phyloP scores from a whole-genome alignment of 1,140 invertebrate species.

The Ladona fulva region DNA sequence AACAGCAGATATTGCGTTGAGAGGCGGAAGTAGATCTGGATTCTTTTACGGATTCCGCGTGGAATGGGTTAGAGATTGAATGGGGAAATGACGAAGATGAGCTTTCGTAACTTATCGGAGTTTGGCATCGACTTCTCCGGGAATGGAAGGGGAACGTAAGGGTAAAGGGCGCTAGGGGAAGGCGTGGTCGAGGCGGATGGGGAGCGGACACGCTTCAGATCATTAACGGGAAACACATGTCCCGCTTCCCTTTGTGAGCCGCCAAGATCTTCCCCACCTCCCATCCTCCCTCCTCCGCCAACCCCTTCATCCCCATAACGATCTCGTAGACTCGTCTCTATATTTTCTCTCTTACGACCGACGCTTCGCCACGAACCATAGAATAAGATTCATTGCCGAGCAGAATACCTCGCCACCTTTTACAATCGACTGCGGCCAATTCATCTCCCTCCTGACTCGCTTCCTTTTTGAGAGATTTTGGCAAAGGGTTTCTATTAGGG shows the following conservation, averaged over 20 bases:
- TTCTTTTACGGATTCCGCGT: neutral
- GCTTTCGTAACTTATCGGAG: neutral
- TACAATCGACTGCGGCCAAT: neutral
- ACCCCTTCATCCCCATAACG: neutral
- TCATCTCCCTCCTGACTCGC: too few relatives aligned
- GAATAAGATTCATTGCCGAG: neutral
- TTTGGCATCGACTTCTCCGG: neutral
- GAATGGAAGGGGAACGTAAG: neutral
- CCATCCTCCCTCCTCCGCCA: neutral
- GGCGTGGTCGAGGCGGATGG: neutral
- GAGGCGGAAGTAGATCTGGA: too few relatives aligned
- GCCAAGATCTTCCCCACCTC: neutral
- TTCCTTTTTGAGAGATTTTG: too few relatives aligned
- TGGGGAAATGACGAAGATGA: neutral
- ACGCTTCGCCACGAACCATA: neutral
- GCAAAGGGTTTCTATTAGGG: too few relatives aligned
- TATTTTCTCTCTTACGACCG: neutral
- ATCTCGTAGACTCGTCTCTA: neutral
- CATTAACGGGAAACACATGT: slow-evolving; percentile 9
- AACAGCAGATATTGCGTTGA: too few relatives aligned
- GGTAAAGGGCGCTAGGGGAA: neutral
- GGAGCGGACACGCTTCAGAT: neutral
- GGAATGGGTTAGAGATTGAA: neutral
- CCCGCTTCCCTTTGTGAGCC: neutral
- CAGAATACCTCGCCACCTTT: neutral